Base-by-base conservation (phyloP, 1,140 invertebrate genomes). In the Oryzaephilus surinamensis region DNA sequence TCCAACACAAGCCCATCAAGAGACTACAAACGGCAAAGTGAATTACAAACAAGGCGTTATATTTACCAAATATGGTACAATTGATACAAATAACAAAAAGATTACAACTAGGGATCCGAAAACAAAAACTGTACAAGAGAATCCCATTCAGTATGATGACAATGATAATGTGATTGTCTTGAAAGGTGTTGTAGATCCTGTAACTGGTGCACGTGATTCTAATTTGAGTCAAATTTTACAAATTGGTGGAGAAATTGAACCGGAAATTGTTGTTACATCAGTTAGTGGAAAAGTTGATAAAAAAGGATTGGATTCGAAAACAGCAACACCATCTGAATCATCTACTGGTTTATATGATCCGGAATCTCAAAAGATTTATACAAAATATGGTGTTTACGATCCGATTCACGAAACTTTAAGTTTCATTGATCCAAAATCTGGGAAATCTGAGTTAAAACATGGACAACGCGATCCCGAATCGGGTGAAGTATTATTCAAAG, bases 361-460 rank as follows among this genome's bases (percentile, higher is more conserved):
- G 1, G 71, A 73, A 45, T 73, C 67, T n/a, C 73, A 74, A 44
- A 77, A 72, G 48, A 72, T 79, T 16, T 74, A 77, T 43, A 78
- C 76, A 0, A 79, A 79, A 53, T 78, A 77, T 47, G 76, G 76
- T 3, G 72, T 78, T 52, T 76, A 76, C 36, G 73, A 79, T 60
- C 65, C 77, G 8, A 62, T 78, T 1, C 70, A 74, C 52, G 73
- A 76, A 29, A 77, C 75, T 5, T 67, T 79, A 4, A 77, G 73
- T 4, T 76, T 71, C 44, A 72, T 67, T 23, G 76, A 78, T 58
- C 73, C 75, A 1, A 79, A 78, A 54, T 72, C 72, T 2, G 73
- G 73, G 13, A 77, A 76, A 60, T 64, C 67, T 15, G 72, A 74
- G 51, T 63, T 66, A 28, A 72, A 69, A 50, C 67, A 71, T 13